Conservation (phyloP, 2,113 vertebrate species). For the Gymnorhina tibicen region DNA sequence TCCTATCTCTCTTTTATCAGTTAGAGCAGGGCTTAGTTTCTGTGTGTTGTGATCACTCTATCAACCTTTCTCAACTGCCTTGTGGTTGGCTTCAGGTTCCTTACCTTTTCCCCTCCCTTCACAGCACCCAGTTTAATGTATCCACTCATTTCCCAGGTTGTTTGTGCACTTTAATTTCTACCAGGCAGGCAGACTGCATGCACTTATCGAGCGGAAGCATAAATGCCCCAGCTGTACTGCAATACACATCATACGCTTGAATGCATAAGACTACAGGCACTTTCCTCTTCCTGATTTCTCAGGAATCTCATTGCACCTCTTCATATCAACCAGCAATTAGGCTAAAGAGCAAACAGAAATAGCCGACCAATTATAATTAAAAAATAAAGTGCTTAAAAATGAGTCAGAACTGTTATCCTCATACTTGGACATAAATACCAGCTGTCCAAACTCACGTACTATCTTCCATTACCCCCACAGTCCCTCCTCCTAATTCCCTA, state of each 20-base stretch:
- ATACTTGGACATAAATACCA: conserved; percentile 33
- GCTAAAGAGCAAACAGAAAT: conserved; percentile 23
- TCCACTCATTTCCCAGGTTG: neutral
- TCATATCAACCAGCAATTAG: neutral
- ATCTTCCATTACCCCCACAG: neutral
- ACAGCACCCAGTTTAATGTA: neutral
- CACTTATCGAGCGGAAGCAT: fast-evolving
- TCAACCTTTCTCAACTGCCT: neutral
- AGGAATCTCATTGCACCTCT: neutral
- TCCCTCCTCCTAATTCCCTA: neutral
- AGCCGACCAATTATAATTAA: neutral
- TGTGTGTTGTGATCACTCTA: neutral
- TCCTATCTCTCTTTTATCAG: neutral
- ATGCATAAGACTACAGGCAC: neutral
- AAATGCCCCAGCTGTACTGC: neutral
- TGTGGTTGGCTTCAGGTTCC: neutral
- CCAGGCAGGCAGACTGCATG: neutral
- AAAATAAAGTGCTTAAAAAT: conserved; percentile 10
- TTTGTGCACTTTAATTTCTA: neutral
- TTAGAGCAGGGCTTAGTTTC: neutral
- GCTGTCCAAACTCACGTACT: neutral
- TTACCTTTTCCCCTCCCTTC: neutral
- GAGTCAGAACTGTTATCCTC: conserved; percentile 21
- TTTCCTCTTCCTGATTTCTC: neutral
- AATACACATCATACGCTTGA: neutral